These are phyloP conservation scores for Omphaloscelis lunosa DNA, from an alignment of 2,888 invertebrate genomes.

Conservation along the genomic window DNA sequence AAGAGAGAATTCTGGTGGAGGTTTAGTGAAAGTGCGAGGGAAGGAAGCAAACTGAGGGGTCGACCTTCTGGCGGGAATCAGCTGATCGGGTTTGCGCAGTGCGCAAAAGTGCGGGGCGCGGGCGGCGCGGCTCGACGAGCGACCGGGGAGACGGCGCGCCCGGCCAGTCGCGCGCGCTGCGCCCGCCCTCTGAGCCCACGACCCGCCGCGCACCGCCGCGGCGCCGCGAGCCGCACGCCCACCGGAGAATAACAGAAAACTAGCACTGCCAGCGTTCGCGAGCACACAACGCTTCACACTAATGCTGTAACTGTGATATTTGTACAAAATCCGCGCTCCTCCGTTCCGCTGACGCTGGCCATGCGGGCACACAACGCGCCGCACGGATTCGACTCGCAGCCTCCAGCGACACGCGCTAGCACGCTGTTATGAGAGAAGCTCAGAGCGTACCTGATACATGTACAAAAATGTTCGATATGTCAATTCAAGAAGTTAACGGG, in stretches of 20 bases:
- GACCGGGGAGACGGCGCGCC: slow-evolving; percentile 78
- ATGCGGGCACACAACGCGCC: slow-evolving; percentile 75
- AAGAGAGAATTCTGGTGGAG: slow-evolving; percentile 40
- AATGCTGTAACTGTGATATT: slow-evolving; percentile 80
- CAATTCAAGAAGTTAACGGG: slow-evolving; percentile 89
- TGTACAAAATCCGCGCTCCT: slow-evolving; percentile 69
- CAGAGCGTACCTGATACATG: slow-evolving; percentile 80
- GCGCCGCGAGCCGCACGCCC: slow-evolving; percentile 68
- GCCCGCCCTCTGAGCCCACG: slow-evolving; percentile 69
- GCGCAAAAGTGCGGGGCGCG: slow-evolving; percentile 86
- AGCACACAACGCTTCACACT: slow-evolving; percentile 61
- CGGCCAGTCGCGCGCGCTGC: slow-evolving; percentile 79
- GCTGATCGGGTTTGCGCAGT: slow-evolving; percentile 90
- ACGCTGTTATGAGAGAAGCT: slow-evolving; percentile 83
- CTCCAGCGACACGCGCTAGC: slow-evolving; percentile 75
- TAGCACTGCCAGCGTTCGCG: slow-evolving; percentile 55
- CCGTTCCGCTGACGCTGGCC: slow-evolving; percentile 68
- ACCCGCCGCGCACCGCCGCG: slow-evolving; percentile 66
- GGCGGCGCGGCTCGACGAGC: slow-evolving; percentile 67
- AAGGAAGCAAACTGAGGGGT: slow-evolving; percentile 76
- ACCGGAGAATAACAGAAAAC: slow-evolving; percentile 73
- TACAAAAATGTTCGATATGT: slow-evolving; percentile 87
- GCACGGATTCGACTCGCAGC: slow-evolving; percentile 71
- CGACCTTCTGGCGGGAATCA: slow-evolving; percentile 90
- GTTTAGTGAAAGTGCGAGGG: slow-evolving; percentile 76